Conservation (phyloP, 1,140 invertebrate species). For the Habropoda laboriosa region DNA sequence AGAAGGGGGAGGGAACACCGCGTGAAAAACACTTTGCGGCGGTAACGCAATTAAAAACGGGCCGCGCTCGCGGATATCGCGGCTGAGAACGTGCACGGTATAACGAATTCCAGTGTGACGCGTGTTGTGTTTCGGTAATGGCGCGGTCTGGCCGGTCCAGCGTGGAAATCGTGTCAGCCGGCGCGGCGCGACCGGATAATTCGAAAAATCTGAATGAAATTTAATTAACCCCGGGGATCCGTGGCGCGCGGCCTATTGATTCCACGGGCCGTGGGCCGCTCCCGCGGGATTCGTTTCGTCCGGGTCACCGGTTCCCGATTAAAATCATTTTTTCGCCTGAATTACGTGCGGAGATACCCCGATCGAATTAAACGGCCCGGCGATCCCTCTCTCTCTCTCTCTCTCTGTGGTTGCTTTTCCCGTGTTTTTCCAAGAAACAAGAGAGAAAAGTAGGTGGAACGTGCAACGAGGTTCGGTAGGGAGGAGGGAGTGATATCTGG, state of each 20-base stretch:
- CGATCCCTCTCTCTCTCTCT: not conserved
- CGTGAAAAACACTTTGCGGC: conserved; percentile 40
- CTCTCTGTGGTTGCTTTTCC: too few relatives aligned
- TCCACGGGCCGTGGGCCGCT: conserved; percentile 28
- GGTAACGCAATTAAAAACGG: conserved; percentile 45
- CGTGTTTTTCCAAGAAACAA: not conserved
- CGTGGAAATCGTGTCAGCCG: conserved; percentile 61
- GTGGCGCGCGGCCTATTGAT: conserved; percentile 58
- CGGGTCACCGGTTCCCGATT: conserved; percentile 29
- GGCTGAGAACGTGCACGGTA: conserved; percentile 32
- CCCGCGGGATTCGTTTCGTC: conserved; percentile 5
- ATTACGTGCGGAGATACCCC: too few relatives aligned
- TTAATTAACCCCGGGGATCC: conserved; percentile 59
- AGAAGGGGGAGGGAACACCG: not conserved
- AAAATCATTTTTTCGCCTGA: conserved; percentile 29
- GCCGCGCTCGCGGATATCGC: conserved; percentile 2
- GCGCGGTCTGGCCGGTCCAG: not conserved
- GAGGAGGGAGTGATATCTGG: too few relatives aligned
- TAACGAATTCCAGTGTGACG: conserved; percentile 44
- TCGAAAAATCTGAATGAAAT: conserved; percentile 64
- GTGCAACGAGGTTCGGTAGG: too few relatives aligned
- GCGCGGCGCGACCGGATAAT: conserved; percentile 41
- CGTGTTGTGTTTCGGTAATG: conserved; percentile 49
- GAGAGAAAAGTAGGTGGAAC: too few relatives aligned
- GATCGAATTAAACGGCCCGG: not conserved